A percentile compares a stretch with the other conserved stretches of the same genome.
phyloP scores from a whole-genome alignment of 2,888 invertebrate species.

The Leptopilina drosophilae region DNA sequence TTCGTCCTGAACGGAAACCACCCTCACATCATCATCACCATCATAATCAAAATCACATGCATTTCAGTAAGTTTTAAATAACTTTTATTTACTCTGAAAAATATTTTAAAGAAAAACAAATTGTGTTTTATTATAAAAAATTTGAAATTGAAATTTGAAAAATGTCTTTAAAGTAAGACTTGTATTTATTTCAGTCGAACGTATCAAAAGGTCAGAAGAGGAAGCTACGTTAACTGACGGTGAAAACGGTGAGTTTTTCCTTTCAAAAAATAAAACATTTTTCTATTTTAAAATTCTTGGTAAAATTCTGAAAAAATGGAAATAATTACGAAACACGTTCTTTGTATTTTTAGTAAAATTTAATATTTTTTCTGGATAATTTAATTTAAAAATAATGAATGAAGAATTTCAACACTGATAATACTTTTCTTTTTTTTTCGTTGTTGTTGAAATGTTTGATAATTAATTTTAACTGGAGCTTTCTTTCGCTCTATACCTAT shows the following conservation, averaged over 20 bases:
- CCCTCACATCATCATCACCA: slow-evolving; percentile 75
- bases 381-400: too few relatives aligned
- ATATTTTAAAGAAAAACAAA: neutral
- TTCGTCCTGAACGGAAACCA: slow-evolving; percentile 78
- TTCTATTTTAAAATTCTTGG: neutral
- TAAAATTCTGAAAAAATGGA: neutral
- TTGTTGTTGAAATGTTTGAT: neutral
- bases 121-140: too few relatives aligned
- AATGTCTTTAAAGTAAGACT: neutral
- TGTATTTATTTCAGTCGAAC: slow-evolving; percentile 71
- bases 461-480: slow-evolving; percentile 24
- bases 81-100: neutral
- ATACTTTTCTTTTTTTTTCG: neutral
- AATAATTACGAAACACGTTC: too few relatives aligned
- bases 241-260: slow-evolving; percentile 74
- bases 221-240: slow-evolving; percentile 70
- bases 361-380: too few relatives aligned
- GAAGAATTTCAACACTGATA: too few relatives aligned
- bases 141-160: neutral
- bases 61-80: slow-evolving; percentile 62
- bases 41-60: slow-evolving; percentile 64
- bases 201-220: slow-evolving; percentile 73
- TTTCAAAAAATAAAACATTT: neutral
- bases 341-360: too few relatives aligned
- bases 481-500: slow-evolving; percentile 8